A percentile compares a stretch with the other conserved stretches of the same genome.
Conservation (phyloP, 1,140 invertebrate genomes). For the Eurosta solidaginis region DNA sequence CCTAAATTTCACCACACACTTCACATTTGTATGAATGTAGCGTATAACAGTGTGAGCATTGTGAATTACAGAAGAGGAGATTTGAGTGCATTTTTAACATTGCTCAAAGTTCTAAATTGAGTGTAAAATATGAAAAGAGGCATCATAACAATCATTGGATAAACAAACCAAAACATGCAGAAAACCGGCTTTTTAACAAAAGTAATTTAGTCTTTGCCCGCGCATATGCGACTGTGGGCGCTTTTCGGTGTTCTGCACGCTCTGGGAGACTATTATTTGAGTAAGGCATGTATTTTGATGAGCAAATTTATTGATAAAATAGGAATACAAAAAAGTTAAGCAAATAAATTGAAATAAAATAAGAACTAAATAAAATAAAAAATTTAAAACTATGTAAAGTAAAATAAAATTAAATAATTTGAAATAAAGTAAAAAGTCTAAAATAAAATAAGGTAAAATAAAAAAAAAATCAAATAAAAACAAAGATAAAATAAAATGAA, state of each 20-base stretch:
- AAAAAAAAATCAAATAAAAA: not conserved
- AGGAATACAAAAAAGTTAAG: not conserved
- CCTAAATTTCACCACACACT: too few relatives aligned
- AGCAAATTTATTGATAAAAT: too few relatives aligned
- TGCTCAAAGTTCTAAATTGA: too few relatives aligned
- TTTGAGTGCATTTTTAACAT: too few relatives aligned
- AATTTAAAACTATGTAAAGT: not conserved
- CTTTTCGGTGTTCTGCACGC: not conserved
- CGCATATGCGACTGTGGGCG: not conserved
- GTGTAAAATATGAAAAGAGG: not conserved
- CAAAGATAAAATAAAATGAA: not conserved
- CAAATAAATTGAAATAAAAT: not conserved
- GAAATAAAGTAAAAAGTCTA: not conserved
- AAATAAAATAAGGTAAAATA: not conserved
- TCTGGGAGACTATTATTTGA: too few relatives aligned
- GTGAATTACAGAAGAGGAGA: too few relatives aligned
- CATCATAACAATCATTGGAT: not conserved
- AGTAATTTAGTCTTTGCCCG: not conserved
- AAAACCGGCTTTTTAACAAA: slow-evolving; percentile 13
- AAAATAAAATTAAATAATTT: not conserved
- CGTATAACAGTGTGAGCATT: too few relatives aligned
- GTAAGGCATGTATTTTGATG: too few relatives aligned
- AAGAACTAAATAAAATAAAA: not conserved
- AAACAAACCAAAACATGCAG: slow-evolving; percentile 3
- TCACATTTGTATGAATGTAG: too few relatives aligned